phyloP scores from a whole-genome alignment of 2,888 invertebrate species.

The Lydus trimaculatus region DNA sequence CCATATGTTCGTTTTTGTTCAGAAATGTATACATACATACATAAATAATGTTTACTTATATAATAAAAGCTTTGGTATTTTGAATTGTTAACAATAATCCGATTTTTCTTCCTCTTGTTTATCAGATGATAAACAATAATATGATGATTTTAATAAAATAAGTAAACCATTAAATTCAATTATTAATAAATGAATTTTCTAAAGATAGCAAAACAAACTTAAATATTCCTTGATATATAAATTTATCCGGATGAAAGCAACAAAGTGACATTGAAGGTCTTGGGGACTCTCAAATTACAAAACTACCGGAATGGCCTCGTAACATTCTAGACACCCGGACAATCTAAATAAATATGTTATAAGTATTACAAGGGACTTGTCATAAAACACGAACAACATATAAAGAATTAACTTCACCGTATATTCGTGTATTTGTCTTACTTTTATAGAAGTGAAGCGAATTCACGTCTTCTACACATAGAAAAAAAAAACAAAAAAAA shows the following conservation, averaged over 20 bases:
- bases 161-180: background rate
- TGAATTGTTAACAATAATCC: background rate
- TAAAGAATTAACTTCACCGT: slow-evolving; percentile 32
- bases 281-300: slow-evolving; percentile 25
- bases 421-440: slow-evolving; percentile 31
- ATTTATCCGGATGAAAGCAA: slow-evolving; percentile 21
- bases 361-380: slow-evolving; percentile 35
- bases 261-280: slow-evolving; percentile 20
- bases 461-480: background rate
- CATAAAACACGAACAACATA: slow-evolving; percentile 35
- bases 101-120: slow-evolving; percentile 6
- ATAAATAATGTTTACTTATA: background rate
- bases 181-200: background rate
- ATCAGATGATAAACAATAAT: slow-evolving; percentile 19
- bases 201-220: background rate
- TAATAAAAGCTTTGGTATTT: background rate
- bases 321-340: slow-evolving; percentile 34
- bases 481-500: background rate
- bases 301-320: slow-evolving; percentile 30
- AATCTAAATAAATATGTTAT: slow-evolving; percentile 37
- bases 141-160: slow-evolving; percentile 11
- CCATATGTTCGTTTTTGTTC: background rate
- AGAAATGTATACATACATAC: background rate
- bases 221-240: slow-evolving; percentile 11
- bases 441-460: slow-evolving; percentile 14